These are phyloP conservation scores for Talpa occidentalis DNA, from an alignment of 2,113 vertebrate species.

Conservation along the genomic window DNA sequence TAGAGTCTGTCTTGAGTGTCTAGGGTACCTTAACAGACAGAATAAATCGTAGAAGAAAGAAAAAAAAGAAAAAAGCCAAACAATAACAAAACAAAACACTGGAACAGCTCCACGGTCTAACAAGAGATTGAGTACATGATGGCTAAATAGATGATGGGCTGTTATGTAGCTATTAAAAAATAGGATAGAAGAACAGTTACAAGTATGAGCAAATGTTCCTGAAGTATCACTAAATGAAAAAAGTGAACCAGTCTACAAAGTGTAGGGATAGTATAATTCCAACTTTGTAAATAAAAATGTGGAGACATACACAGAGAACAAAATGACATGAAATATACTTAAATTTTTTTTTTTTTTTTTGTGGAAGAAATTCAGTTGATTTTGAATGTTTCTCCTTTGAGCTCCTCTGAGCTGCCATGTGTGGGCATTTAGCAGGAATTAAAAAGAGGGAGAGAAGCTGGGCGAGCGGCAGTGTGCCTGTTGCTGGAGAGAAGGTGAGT, in stretches of 20 bases:
- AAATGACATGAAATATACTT: background rate
- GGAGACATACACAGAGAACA: background rate
- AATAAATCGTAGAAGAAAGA: background rate
- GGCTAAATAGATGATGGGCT: background rate
- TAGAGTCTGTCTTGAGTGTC: background rate
- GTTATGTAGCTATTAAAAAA: background rate
- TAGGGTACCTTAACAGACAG: background rate
- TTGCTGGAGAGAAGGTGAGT: conserved; percentile 18
- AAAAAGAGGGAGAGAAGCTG: background rate
- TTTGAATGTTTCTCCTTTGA: background rate
- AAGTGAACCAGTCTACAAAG: background rate
- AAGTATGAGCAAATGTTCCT: background rate
- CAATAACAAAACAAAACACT: conserved; percentile 2
- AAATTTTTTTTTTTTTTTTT: no score
- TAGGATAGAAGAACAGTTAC: background rate
- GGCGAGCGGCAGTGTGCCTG: background rate
- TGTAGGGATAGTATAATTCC: background rate
- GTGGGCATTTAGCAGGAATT: conserved; percentile 54
- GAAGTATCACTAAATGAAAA: background rate
- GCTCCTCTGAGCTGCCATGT: background rate
- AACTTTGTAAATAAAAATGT: conserved; percentile 12
- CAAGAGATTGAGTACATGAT: background rate
- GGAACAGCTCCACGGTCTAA: background rate
- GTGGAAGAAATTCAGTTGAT: background rate
- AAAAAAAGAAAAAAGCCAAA: background rate